phyloP scores from a whole-genome alignment of 2,888 invertebrate species.

The Euplexia lucipara region DNA sequence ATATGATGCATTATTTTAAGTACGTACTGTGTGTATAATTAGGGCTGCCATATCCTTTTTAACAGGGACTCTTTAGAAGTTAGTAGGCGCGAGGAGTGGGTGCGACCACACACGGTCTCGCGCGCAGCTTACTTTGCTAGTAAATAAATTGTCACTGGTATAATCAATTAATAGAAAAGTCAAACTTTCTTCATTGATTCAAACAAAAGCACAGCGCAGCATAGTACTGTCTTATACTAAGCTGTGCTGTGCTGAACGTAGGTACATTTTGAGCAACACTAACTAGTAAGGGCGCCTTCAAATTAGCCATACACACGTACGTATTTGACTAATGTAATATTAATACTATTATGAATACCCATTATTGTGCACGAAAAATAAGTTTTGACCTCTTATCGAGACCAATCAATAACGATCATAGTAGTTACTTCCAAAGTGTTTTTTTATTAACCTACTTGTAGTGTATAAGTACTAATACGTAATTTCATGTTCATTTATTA shows the following conservation, averaged over 20 bases:
- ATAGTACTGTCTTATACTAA: not conserved
- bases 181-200: slow-evolving; percentile 12
- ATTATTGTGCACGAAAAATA: slow-evolving; percentile 46
- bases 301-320: slow-evolving; percentile 7
- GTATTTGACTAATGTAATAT: slow-evolving; percentile 29
- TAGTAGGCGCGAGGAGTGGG: not conserved
- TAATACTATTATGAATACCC: slow-evolving; percentile 38
- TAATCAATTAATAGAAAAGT: slow-evolving; percentile 1
- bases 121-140: not conserved
- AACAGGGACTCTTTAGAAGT: slow-evolving; percentile 3
- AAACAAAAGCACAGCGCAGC: not conserved
- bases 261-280: not conserved
- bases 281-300: too few relatives aligned
- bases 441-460: not conserved
- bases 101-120: slow-evolving; percentile 1
- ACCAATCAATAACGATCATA: slow-evolving; percentile 51
- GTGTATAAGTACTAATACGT: slow-evolving; percentile 19
- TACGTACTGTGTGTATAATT: slow-evolving; percentile 32
- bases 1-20: slow-evolving; percentile 33
- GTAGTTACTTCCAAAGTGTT: slow-evolving; percentile 31
- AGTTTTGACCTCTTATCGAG: slow-evolving; percentile 51
- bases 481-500: slow-evolving; percentile 8
- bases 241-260: too few relatives aligned
- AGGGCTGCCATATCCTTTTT: slow-evolving; percentile 10
- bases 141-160: slow-evolving; percentile 12